These are phyloP conservation scores for Cygnus olor DNA, from an alignment of 2,797 vertebrate genomes.

Conservation along the genomic window DNA sequence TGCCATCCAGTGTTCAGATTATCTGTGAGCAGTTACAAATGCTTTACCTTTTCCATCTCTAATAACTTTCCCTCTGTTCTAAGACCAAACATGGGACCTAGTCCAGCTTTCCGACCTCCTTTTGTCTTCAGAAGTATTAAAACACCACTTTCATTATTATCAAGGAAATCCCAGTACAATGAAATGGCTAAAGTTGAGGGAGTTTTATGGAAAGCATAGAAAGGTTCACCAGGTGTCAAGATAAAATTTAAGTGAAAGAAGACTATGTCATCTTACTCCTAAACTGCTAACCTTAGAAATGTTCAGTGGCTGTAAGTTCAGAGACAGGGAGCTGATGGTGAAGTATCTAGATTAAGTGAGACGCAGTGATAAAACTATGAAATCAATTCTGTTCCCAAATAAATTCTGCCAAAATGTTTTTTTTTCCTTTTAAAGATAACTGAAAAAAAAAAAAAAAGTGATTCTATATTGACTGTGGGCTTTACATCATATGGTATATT, in stretches of 20 bases:
- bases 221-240: not conserved
- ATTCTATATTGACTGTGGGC: not conserved
- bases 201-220: not conserved
- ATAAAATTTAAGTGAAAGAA: not conserved
- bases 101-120: not conserved
- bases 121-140: not conserved
- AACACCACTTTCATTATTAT: not conserved
- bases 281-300: not conserved
- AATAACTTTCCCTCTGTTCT: not conserved
- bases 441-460: not conserved
- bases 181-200: not conserved
- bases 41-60: not conserved
- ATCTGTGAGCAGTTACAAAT: not conserved
- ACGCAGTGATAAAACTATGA: not conserved
- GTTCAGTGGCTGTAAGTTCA: not conserved
- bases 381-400: not conserved
- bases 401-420: not conserved
- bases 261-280: not conserved
- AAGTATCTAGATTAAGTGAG: not conserved
- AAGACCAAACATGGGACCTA: not conserved
- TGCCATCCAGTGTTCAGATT: not conserved
- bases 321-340: not conserved
- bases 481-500: not conserved
- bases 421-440: not conserved
- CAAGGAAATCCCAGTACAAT: not conserved